Percentiles rank a stretch among this genome's conserved stretches.
Conservation (phyloP, 2,113 vertebrate species). For the Peromyscus polionotus region DNA sequence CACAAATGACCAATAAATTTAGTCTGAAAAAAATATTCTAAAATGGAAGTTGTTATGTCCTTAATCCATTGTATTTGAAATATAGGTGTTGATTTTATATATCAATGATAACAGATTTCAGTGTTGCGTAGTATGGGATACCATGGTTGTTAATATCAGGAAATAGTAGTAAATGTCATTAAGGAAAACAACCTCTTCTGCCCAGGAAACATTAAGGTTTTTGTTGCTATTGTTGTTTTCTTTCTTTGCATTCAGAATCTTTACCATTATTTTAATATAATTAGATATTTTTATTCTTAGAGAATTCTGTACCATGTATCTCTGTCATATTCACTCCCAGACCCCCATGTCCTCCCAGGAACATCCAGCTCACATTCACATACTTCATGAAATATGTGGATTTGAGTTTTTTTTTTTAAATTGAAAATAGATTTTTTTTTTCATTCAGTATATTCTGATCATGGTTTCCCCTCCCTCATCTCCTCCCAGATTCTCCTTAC, state of each 20-base stretch:
- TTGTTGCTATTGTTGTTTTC: background rate
- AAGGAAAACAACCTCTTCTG: background rate
- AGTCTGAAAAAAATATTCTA: conserved; percentile 10
- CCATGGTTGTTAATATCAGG: background rate
- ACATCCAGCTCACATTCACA: background rate
- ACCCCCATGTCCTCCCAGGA: no score
- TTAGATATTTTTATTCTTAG: background rate
- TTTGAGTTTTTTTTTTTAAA: background rate
- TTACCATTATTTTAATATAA: background rate
- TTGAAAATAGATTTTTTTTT: background rate
- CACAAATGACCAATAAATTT: background rate
- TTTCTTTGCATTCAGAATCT: background rate
- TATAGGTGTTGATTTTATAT: background rate
- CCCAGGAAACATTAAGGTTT: background rate
- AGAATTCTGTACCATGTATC: background rate
- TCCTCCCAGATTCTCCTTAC: background rate
- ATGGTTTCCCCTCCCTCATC: background rate
- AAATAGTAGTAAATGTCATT: background rate
- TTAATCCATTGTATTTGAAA: background rate
- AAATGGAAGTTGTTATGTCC: background rate
- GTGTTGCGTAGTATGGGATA: background rate
- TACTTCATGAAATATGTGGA: background rate
- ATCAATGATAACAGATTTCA: background rate
- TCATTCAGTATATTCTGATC: background rate
- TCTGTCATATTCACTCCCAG: background rate